Evolutionary conservation across 2,113 vertebrate genomes (phyloP).

Genomic region (Leptobrachium leishanense): DNA sequence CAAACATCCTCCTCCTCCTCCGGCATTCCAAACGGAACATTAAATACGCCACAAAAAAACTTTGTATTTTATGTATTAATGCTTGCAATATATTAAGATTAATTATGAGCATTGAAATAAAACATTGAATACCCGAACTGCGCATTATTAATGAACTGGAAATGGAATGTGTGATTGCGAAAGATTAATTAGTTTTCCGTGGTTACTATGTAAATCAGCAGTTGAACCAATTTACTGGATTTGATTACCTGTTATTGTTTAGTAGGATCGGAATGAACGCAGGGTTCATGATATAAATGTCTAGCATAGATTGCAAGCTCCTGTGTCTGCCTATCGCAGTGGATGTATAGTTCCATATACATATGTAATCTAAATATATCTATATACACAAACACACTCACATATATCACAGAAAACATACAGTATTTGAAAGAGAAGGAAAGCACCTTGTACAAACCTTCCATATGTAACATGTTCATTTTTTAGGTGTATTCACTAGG

Average conservation of each 20-base stretch:
- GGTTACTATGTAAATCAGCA: conserved; percentile 35
- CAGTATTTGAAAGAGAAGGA: too few relatives aligned
- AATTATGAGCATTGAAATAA: conserved; percentile 46
- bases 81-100: conserved; percentile 31
- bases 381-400: too few relatives aligned
- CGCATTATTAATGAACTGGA: conserved; percentile 45
- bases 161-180: conserved; percentile 28
- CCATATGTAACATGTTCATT: too few relatives aligned
- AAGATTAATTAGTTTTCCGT: conserved; percentile 44
- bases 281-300: background rate
- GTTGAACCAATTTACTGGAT: conserved; percentile 13
- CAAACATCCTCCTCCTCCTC: too few relatives aligned
- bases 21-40: too few relatives aligned
- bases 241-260: conserved; percentile 11
- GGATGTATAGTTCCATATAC: too few relatives aligned
- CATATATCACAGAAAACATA: too few relatives aligned
- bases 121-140: conserved; percentile 43
- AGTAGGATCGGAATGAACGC: background rate
- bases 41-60: too few relatives aligned
- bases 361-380: too few relatives aligned
- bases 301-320: conserved; percentile 50
- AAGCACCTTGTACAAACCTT: too few relatives aligned
- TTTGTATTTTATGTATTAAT: background rate
- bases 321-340: conserved; percentile 22
- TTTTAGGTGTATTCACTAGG: too few relatives aligned